Percentiles rank a stretch among this genome's conserved stretches.
Conservation (phyloP, 2,113 vertebrate species). For the Pachyramphus minor region DNA sequence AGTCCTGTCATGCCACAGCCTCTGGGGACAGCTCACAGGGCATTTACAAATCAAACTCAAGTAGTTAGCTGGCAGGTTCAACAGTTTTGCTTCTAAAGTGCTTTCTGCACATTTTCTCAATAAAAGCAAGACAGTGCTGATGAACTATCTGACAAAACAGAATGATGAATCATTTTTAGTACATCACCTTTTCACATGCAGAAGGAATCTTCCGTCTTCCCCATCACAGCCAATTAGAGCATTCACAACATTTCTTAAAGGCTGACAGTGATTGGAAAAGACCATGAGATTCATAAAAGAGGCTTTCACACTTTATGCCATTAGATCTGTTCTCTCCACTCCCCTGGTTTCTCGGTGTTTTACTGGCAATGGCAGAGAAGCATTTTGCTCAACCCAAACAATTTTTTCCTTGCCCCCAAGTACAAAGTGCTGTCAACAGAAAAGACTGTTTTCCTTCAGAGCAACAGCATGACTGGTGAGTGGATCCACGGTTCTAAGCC, state of each 20-base stretch:
- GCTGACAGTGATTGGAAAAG: background rate
- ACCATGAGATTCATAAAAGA: background rate
- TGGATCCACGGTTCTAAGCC: background rate
- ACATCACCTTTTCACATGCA: background rate
- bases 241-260: background rate
- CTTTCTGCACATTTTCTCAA: background rate
- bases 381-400: background rate
- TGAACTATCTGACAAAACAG: constrained; percentile 5
- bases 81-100: background rate
- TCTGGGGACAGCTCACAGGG: background rate
- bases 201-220: background rate
- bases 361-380: background rate
- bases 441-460: background rate
- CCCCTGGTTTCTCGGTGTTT: background rate
- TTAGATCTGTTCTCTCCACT: background rate
- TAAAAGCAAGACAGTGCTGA: background rate
- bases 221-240: background rate
- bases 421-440: background rate
- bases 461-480: background rate
- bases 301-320: background rate
- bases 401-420: accelerated
- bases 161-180: background rate
- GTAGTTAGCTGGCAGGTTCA: background rate
- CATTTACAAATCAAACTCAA: background rate
- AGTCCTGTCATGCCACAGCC: background rate